Evolutionary conservation across 2,113 vertebrate species (phyloP).

Genomic region (Naja naja): DNA sequence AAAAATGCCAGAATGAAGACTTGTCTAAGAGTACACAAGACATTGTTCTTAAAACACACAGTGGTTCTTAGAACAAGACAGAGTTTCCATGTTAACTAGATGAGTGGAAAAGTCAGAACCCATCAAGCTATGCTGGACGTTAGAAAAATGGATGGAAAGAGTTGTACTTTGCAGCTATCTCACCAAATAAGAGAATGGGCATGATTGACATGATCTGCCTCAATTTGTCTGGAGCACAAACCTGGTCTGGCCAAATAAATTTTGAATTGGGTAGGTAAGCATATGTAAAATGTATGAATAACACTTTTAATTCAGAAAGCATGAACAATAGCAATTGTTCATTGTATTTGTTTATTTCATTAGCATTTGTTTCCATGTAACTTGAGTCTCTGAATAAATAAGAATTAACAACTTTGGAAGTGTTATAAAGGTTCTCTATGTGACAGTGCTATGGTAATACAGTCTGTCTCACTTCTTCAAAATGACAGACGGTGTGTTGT

Average conservation of each 20-base stretch:
- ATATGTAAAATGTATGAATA: background rate
- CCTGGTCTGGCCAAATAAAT: background rate
- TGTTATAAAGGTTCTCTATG: background rate
- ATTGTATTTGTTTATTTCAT: background rate
- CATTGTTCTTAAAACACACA: background rate
- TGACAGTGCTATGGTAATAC: background rate
- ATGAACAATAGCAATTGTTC: background rate
- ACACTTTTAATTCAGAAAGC: background rate
- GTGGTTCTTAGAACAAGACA: background rate
- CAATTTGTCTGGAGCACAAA: background rate
- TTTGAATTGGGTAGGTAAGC: background rate
- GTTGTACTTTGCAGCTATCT: background rate
- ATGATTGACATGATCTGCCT: background rate
- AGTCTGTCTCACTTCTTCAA: background rate
- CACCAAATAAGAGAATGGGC: background rate
- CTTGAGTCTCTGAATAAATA: background rate
- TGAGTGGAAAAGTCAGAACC: background rate
- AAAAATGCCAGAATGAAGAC: background rate
- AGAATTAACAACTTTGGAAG: background rate
- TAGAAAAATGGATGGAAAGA: background rate
- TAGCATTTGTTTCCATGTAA: background rate
- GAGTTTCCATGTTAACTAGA: background rate
- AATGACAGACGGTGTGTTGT: background rate
- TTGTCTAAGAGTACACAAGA: background rate
- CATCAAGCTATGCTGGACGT: background rate